Base-by-base conservation (phyloP, 2,888 invertebrate species). In the Bugulina stolonifera region DNA sequence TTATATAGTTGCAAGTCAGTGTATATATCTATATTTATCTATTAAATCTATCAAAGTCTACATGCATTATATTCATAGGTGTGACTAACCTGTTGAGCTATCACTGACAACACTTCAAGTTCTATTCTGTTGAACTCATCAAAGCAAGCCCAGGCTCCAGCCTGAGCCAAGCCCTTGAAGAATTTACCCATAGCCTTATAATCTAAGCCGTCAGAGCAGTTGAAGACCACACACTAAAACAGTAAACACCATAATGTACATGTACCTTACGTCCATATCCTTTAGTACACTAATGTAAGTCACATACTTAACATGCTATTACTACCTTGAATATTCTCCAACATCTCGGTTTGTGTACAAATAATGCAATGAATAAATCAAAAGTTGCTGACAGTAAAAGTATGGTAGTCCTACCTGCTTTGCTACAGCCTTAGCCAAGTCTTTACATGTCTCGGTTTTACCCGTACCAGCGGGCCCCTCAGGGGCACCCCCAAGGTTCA, bases 151-250 rank as follows among this genome's bases (percentile, higher is more conserved):
- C 84, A 84, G 0, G 83, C 84, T 27, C 84, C 84, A 32, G 83
- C 80, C 77, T 84, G 84, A 1, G 83, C 83, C 73, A 84, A 75
- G 29, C 84, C 84, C 75, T 84, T 84, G 79, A 84, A 84, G 77
- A 84, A 84, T 76, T 84, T 84, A n/a, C 83, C 82, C 84, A 84
- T 84, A 32, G 83, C 83, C 74, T 83, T 81, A 78, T 84, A 84
- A 75, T 84, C 83, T 70, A 84, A 76, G 1, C 83, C 83, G 77
- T 84, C 83, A 18, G 84, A 84, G 73, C 84, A 84, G 78, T 84
- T 84, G 76, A 84, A 84, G 58, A 84, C 84, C 23, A 84, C 83
- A 79, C 84, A 84, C 82, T 84, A 77, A 32, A 43, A 18, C 18
- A 18, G n/a, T n/a, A n/a, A n/a, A n/a, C n/a, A n/a, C n/a, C n/a